A percentile compares a stretch with the other conserved stretches of the same genome.
Conservation (phyloP, 2,888 invertebrate species). For the Anagyrus pseudococci region DNA sequence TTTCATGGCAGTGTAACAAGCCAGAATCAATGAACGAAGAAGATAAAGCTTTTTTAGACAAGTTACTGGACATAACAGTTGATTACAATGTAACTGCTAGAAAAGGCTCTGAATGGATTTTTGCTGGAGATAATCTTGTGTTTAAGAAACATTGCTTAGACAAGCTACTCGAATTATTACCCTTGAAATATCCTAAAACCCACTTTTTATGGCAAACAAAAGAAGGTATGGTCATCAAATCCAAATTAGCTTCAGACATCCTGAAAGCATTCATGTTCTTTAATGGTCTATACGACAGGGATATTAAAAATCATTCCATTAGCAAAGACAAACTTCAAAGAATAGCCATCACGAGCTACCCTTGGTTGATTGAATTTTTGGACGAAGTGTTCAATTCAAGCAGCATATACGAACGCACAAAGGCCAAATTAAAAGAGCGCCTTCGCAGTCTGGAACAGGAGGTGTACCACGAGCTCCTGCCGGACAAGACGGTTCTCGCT, state of each 20-base stretch:
- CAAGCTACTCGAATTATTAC: conserved; percentile 13
- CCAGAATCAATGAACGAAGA: background rate
- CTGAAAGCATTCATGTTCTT: conserved; percentile 39
- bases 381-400: background rate
- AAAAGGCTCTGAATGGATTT: conserved; percentile 34
- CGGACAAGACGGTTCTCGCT: background rate
- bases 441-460: background rate
- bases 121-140: conserved; percentile 42
- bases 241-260: conserved; percentile 14
- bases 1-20: background rate
- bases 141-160: conserved; percentile 40
- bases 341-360: conserved; percentile 36
- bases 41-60: background rate
- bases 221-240: background rate
- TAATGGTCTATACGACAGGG: conserved; percentile 38
- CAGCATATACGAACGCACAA: background rate
- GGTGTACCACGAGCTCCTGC: background rate
- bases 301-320: background rate
- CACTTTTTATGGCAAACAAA: conserved; percentile 3
- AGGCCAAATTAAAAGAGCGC: background rate
- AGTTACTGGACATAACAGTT: background rate
- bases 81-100: background rate
- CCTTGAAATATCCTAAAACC: background rate
- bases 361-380: conserved; percentile 41
- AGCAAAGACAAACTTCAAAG: background rate